phyloP scores from a whole-genome alignment of 2,113 vertebrate genomes.

The Scolopax mira region DNA sequence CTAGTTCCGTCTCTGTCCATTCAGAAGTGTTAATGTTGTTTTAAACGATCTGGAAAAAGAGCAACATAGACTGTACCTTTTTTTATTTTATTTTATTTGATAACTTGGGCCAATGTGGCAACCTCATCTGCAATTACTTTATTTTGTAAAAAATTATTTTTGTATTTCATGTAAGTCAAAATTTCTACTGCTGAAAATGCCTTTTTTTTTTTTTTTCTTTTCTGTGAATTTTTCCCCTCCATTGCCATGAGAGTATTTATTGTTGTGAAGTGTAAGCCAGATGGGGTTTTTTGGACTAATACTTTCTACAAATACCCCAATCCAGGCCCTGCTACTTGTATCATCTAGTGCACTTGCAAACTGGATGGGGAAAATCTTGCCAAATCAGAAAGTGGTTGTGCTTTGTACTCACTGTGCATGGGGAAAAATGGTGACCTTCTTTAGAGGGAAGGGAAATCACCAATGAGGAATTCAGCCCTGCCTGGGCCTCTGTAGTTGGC shows the following conservation, averaged over 20 bases:
- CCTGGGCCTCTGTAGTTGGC: background rate
- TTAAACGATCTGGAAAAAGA: conserved; percentile 6
- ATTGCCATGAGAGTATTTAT: conserved; percentile 36
- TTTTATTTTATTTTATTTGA: conserved; percentile 32
- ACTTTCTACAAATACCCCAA: background rate
- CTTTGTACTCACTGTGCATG: background rate
- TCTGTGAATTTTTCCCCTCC: background rate
- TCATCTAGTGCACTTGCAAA: background rate
- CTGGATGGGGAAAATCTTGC: background rate
- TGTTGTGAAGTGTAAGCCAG: background rate
- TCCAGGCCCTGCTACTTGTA: background rate
- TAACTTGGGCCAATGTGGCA: conserved; percentile 20
- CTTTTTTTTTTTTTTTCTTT: background rate
- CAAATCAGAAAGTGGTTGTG: background rate
- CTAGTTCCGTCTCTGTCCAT: conserved; percentile 6
- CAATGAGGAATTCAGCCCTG: background rate
- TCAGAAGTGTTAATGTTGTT: conserved; percentile 24
- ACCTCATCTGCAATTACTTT: conserved; percentile 45
- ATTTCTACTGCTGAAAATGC: conserved; percentile 51
- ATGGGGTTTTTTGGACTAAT: background rate
- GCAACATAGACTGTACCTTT: background rate
- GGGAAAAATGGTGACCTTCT: background rate
- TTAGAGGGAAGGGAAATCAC: background rate
- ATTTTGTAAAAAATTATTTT: conserved; percentile 75
- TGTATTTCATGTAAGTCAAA: conserved; percentile 59